Evolutionary conservation across 2,888 invertebrate genomes (phyloP).

Genomic region (Blastobasis adustella): DNA sequence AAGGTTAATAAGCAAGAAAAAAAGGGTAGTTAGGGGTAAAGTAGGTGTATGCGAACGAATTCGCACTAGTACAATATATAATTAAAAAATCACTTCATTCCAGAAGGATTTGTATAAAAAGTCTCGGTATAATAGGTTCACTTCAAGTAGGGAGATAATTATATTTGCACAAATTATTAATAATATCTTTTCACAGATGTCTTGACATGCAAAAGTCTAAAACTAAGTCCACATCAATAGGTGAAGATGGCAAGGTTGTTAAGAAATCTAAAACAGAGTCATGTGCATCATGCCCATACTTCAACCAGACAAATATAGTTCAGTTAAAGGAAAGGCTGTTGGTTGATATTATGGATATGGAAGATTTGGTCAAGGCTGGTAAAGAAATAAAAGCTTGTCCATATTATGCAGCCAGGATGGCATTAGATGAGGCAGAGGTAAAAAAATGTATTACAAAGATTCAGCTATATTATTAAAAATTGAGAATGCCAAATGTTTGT

Average conservation of each 20-base stretch:
- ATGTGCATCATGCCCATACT: constrained; percentile 80
- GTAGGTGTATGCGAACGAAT: too few species aligned
- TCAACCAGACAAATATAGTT: constrained; percentile 76
- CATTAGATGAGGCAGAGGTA: constrained; percentile 87
- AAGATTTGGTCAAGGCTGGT: constrained; percentile 84
- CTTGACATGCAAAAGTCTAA: constrained; percentile 85
- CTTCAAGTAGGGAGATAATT: too few species aligned
- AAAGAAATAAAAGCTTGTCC: constrained; percentile 88
- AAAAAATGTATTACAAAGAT: neutral
- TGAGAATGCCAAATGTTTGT: neutral
- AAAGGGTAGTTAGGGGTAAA: too few species aligned
- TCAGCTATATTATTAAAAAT: neutral
- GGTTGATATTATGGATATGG: constrained; percentile 87
- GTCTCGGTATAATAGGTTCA: too few species aligned
- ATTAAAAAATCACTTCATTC: too few species aligned
- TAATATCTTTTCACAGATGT: constrained; percentile 69
- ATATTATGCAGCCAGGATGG: constrained; percentile 92
- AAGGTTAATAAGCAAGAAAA: too few species aligned
- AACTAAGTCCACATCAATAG: constrained; percentile 69
- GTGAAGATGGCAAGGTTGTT: constrained; percentile 74
- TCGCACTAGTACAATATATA: too few species aligned
- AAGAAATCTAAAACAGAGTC: constrained; percentile 76
- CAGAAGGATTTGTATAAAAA: too few species aligned
- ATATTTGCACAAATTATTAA: too few species aligned
- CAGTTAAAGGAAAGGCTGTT: constrained; percentile 78